phyloP scores from a whole-genome alignment of 2,113 vertebrate species.

The Chionomys nivalis region DNA sequence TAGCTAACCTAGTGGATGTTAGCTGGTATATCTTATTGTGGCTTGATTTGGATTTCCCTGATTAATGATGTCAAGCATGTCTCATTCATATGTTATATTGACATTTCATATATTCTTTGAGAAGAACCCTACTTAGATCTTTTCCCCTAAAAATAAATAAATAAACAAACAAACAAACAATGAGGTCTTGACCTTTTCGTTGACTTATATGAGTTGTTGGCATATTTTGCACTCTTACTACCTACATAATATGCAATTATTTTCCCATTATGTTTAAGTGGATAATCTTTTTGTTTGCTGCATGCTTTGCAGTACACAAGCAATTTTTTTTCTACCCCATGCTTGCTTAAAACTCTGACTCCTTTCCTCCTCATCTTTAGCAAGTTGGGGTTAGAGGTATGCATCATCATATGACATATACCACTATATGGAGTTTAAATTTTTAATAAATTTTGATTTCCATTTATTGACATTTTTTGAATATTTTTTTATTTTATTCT shows the following conservation, averaged over 20 bases:
- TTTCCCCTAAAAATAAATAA: not conserved
- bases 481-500: too few species aligned
- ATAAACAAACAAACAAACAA: not conserved
- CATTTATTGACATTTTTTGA: not conserved
- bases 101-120: not conserved
- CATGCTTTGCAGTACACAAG: not conserved
- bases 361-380: not conserved
- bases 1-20: not conserved
- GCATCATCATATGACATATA: not conserved
- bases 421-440: not conserved
- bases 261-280: not conserved
- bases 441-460: not conserved
- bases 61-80: not conserved
- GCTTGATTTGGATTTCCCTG: not conserved
- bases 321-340: not conserved
- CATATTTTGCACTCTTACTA: not conserved
- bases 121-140: not conserved
- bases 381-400: not conserved
- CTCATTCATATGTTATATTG: not conserved
- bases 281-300: not conserved
- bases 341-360: not conserved
- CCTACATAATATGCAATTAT: not conserved
- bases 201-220: not conserved
- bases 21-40: not conserved
- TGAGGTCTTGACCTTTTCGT: not conserved